Base-by-base conservation (phyloP, 2,797 vertebrate genomes). In the Catamblyrhynchus diadema region DNA sequence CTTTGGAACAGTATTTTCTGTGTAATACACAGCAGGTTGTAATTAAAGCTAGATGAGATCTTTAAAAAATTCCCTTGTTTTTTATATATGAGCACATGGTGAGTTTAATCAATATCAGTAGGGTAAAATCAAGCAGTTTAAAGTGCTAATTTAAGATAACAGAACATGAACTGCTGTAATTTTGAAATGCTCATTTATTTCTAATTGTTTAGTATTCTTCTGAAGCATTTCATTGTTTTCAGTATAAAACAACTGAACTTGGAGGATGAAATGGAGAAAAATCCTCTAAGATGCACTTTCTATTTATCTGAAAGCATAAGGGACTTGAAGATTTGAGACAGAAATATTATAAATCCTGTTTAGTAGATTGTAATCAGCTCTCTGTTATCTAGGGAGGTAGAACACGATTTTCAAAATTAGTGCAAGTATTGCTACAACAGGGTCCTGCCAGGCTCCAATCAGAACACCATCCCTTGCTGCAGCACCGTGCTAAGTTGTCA, bases 101-200 rank as follows among this genome's bases (percentile, higher is more conserved):
- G 62, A 80, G 60, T 47, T 91, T 84, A 90, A 92, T 89, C 90
- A 94, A 87, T 93, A 87, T 65, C 71, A 93, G 70, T 47, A 66
- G 66, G 42, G 78, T 80, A 96, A 95, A 97, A 94, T 92, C 45
- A 86, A 93, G 50, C 50, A 39, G 81, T 92, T 94, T 64, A 83
- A 93, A 94, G 32, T 74, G 70, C 54, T 91, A 90, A 94, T 92
- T 95, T 92, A 91, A 32, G 74, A 77, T 77, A 89, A 90, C 60
- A 93, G 56, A 94, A 80, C 80, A 86, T 50, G 22, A 90, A 21
- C n/a, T 78, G 30, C 39, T 64, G 35, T 14, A 89, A 24, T 87
- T 93, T n/a, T 86, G 70, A 89, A 96, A 74, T 48, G 37, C 24
- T 89, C 8, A 75, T 87, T 94, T 27, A 45, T 74, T 89, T 93